Percentiles rank a stretch among this genome's conserved stretches.
Conservation (phyloP, 2,888 invertebrate species). For the Eulithis testata region DNA sequence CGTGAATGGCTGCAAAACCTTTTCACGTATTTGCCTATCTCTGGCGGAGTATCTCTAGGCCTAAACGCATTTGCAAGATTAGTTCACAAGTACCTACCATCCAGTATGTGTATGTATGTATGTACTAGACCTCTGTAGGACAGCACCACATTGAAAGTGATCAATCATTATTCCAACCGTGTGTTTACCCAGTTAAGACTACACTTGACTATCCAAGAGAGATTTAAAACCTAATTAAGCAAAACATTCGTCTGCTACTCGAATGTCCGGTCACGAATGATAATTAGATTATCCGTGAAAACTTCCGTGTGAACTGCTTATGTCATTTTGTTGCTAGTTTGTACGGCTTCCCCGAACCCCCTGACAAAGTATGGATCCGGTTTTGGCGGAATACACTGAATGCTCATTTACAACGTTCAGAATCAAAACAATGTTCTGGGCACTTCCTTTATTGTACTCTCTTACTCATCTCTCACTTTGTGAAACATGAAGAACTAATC, state of each 20-base stretch:
- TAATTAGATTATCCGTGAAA: constrained; percentile 56
- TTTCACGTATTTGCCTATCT: neutral
- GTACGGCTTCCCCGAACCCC: constrained; percentile 47
- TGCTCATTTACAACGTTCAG: neutral
- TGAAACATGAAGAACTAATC: constrained; percentile 16
- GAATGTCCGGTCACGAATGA: constrained; percentile 56
- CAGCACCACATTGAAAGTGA: constrained; percentile 22
- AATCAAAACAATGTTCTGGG: neutral
- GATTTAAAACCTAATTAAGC: constrained; percentile 53
- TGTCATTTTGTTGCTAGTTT: constrained; percentile 43
- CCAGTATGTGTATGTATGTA: too few relatives aligned
- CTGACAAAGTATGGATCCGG: constrained; percentile 24
- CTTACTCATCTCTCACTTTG: constrained; percentile 4
- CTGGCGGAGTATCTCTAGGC: neutral
- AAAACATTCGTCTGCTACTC: constrained; percentile 52
- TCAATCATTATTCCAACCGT: constrained; percentile 36
- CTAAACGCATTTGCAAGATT: neutral
- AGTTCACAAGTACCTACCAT: neutral
- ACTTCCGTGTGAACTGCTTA: constrained; percentile 44
- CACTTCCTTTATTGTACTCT: neutral
- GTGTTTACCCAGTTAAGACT: constrained; percentile 29
- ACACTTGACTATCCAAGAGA: constrained; percentile 42
- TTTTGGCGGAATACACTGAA: constrained; percentile 29
- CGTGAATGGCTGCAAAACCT: neutral
- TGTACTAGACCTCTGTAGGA: constrained; percentile 4